Evolutionary conservation across 2,113 vertebrate genomes (phyloP).

Genomic region (Lota lota): DNA sequence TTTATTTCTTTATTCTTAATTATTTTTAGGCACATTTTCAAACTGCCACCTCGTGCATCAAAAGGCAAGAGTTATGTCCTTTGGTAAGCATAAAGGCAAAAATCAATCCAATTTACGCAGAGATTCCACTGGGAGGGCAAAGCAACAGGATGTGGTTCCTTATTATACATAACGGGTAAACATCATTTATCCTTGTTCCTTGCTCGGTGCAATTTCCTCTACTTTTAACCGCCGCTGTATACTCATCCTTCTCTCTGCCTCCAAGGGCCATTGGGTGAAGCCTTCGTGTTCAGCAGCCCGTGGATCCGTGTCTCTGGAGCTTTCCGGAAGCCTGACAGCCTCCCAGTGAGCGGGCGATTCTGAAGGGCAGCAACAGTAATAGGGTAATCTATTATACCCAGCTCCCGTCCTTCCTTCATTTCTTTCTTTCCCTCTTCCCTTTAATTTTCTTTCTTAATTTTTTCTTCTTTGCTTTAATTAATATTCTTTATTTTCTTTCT

Average conservation of each 20-base stretch:
- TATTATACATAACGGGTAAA: conserved; percentile 27
- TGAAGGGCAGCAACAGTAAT: conserved; percentile 72
- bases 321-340: conserved; percentile 55
- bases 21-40: conserved; percentile 43
- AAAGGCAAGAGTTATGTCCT: conserved; percentile 6
- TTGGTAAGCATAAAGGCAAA: conserved; percentile 9
- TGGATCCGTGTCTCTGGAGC: conserved; percentile 52
- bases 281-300: conserved; percentile 27
- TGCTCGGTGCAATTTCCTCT: conserved; percentile 29
- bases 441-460: too few species aligned
- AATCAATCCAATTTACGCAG: conserved; percentile 21
- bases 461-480: too few species aligned
- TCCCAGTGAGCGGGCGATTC: conserved; percentile 50
- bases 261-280: conserved; percentile 45
- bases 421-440: too few species aligned
- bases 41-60: conserved; percentile 13
- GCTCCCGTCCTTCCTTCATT: conserved; percentile 7
- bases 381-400: conserved; percentile 74
- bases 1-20: conserved; percentile 36
- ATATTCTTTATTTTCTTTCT: too few species aligned
- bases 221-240: conserved; percentile 24
- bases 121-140: background rate
- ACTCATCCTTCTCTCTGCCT: conserved; percentile 41
- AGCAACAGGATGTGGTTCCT: conserved; percentile 39
- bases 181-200: conserved; percentile 25